Evolutionary conservation across 2,113 vertebrate species (phyloP), one percentile per base, ranked within the genome.

Genomic region (Microcebus lehilahytsara): DNA sequence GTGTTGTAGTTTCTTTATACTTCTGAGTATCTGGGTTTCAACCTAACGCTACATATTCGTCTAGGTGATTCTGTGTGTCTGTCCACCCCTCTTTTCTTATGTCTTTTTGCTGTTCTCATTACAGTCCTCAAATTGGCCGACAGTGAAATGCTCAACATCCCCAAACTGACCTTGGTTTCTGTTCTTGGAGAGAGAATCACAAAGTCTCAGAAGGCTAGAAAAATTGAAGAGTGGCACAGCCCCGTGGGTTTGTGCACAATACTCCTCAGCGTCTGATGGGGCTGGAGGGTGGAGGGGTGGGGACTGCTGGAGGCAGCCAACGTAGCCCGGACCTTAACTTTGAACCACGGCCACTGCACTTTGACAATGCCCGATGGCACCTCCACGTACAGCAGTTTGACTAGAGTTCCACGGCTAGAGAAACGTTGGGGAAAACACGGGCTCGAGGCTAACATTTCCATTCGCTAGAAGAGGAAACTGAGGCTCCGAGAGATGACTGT

Each of bases 271-370:
- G 25, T 78, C 75, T 40, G 8, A 32, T 2, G 22, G 46, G 20
- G 32, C 0, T 19, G 7, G 8, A 25, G 69, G 27, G 9, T 10
- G 0, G 20, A 14, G 34, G 32, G 49, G 1, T 1, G 5, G 5
- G 14, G 23, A 4, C 37, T 2, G 14, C n/a, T 23, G 12, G 42
- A 9, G 46, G 23, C 49, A 69, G 69, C 62, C 16, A 32, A 2
- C 3, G 25, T 16, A 32, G 53, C 30, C 49, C 49, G 2, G 32
- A 11, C 10, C 91, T 46, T 51, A 9, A 27, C 0, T 32, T 34
- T 34, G 67, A 42, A 27, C 16, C 62, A 62, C 6, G 56, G 37
- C 25, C 40, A 25, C 58, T 16, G 42, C 23, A 8, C 49, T 32
- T 13, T 22, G n/a, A 40, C 17, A 3, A 51, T 53, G 27, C 30